Evolutionary conservation across 2,797 vertebrate species (phyloP), one percentile per base, ranked within the genome.

Genomic region (Sebastes reedi): DNA sequence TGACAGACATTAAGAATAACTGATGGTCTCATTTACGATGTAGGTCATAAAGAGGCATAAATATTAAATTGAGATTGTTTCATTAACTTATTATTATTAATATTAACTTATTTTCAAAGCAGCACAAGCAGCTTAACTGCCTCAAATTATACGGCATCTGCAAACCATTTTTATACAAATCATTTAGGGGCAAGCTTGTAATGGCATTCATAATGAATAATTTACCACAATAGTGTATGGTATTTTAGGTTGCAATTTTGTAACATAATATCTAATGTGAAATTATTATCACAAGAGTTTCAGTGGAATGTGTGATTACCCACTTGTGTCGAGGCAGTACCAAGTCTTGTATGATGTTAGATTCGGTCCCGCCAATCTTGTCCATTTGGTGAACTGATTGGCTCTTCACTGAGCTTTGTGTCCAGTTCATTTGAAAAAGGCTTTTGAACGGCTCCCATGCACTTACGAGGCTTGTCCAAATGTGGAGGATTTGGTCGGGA

Each of bases 351-450:
- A 29, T 6, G 25, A 16, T 36, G 2, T 80, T 56, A 36, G 22
- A 67, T 72, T 70, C 2, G 3, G 50, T 42, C 6, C 64, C 10
- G 42, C 36, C 32, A 67, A 3, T 79, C 39, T 74, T 52, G 34
- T 80, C 55, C 69, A 61, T 60, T 34, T n/a, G 42, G 32, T 67
- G 42, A 82, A 30, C 27, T 76, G 72, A 80, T 88, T 61, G 73
- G 65, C 59, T 82, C 50, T 62, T 85, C 70, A 76, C 46, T 50
- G 67, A 66, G 77, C 54, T 34, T 25, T 62, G 39, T 73, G 77
- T 82, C 77, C 36, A 59, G 16, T 59, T 81, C 39, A 80, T 86
- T 82, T 77, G 32, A 67, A 79, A 20, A 75, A 55, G 25, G 32
- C 75, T 67, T 25, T 67, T 73, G 68, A 79, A 56, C 60, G 80